A percentile compares a stretch with the other conserved stretches of the same genome.
Evolutionary conservation across 1,140 invertebrate species (phyloP).

Genomic region (Sweltsa coloradensis): DNA sequence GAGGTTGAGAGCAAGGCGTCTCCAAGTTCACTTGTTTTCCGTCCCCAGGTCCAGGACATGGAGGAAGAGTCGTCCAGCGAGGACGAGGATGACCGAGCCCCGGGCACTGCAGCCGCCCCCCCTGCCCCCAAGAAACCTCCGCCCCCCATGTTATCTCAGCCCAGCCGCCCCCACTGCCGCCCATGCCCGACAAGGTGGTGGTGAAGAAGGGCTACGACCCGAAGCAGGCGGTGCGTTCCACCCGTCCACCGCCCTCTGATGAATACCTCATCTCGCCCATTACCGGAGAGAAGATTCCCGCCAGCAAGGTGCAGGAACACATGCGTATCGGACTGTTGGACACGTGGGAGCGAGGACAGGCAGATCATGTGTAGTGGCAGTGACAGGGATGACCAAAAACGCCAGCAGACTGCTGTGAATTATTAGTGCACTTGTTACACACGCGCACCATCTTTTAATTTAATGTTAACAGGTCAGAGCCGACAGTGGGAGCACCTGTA

Average conservation of each 20-base stretch:
- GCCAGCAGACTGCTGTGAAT: too few species aligned
- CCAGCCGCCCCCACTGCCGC: constrained; percentile 65
- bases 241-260: constrained; percentile 49
- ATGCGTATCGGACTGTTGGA: constrained; percentile 95
- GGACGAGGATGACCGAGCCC: constrained; percentile 48
- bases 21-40: too few species aligned
- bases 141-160: too few species aligned
- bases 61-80: constrained; percentile 72
- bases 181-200: constrained; percentile 86
- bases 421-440: too few species aligned
- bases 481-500: constrained; percentile 22
- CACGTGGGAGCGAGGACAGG: too few species aligned
- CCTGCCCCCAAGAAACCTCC: constrained; percentile 23
- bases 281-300: constrained; percentile 93
- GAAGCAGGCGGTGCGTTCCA: constrained; percentile 57
- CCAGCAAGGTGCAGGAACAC: constrained; percentile 94
- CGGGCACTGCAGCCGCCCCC: constrained; percentile 16
- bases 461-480: too few species aligned
- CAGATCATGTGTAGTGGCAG: too few species aligned
- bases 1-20: too few species aligned
- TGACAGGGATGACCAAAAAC: too few species aligned
- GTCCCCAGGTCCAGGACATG: constrained; percentile 71
- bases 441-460: too few species aligned
- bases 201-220: constrained; percentile 97
- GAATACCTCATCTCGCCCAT: constrained; percentile 96